Evolutionary conservation across 2,888 invertebrate genomes (phyloP), one percentile per base, ranked within the genome.

Genomic region (Pterostichus madidus): DNA sequence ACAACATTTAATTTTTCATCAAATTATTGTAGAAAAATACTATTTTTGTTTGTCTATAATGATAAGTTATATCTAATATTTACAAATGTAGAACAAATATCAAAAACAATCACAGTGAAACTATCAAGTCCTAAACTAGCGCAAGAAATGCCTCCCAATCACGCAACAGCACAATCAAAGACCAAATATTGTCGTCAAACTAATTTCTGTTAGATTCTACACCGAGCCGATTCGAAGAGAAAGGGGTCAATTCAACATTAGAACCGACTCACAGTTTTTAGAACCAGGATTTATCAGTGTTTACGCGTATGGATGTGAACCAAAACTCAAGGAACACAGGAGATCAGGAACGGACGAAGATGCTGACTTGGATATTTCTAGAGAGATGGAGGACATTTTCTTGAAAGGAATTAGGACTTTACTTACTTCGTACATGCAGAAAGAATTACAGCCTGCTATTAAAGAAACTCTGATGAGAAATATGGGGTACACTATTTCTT

Each of bases 211-310:
- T 53, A 90, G 90, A 71, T 95, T 95, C 88, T 93, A 93, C 84
- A 95, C 95, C 0, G 93, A 93, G 85, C 95, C 96, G 0, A 90
- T 94, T 32, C 92, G 93, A 64, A 92, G 93, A 44, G 93, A 93
- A 85, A 92, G 93, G 0, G 94, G 94, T 0, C 94, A 94, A 85
- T 94, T 95, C 88, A 93, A 94, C 86, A 94, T 94, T 1, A 93
- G 95, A 88, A 96, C 96, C 0, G 96, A 96, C 87, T 96, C 96
- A 0, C 96, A 95, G 87, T 96, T 96, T 86, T 92, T 96, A 0
- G 96, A 96, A 86, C 96, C 96, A 0, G 95, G 96, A 11, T 96
- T 96, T 86, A 95, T 96, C 46, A 96, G 96, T 61, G 96, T 96
- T 0, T 96, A 96, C 87, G 96, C 96, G 0, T 96, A 96, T 85